Evolutionary conservation across 2,113 vertebrate genomes (phyloP).

Genomic region (Nicator chloris): DNA sequence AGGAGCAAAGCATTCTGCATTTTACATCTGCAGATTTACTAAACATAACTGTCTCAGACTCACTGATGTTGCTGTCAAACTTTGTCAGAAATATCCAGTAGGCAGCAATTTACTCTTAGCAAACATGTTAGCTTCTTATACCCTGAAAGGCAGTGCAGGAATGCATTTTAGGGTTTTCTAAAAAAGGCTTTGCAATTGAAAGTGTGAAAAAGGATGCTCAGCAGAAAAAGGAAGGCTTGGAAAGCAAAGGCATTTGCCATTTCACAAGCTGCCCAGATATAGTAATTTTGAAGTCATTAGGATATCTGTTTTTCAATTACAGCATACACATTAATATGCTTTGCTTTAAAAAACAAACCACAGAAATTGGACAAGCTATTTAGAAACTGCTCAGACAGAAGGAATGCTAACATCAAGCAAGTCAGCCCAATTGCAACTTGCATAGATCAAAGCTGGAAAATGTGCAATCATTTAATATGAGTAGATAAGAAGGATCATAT

Average conservation of each 20-base stretch:
- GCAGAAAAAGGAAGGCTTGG: neutral
- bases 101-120: neutral
- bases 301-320: neutral
- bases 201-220: neutral
- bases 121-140: neutral
- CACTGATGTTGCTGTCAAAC: neutral
- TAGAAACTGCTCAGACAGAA: neutral
- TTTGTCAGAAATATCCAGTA: neutral
- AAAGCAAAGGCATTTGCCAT: neutral
- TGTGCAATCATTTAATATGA: neutral
- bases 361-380: neutral
- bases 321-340: neutral
- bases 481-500: neutral
- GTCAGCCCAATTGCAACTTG: neutral
- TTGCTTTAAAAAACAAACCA: neutral
- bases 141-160: neutral
- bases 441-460: constrained; percentile 13
- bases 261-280: neutral
- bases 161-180: neutral
- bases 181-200: neutral
- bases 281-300: neutral
- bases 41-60: neutral
- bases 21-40: neutral
- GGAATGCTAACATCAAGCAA: neutral
- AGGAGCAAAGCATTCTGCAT: neutral